Conservation (phyloP, 2,888 invertebrate genomes). For the Cyclophora albipunctata region DNA sequence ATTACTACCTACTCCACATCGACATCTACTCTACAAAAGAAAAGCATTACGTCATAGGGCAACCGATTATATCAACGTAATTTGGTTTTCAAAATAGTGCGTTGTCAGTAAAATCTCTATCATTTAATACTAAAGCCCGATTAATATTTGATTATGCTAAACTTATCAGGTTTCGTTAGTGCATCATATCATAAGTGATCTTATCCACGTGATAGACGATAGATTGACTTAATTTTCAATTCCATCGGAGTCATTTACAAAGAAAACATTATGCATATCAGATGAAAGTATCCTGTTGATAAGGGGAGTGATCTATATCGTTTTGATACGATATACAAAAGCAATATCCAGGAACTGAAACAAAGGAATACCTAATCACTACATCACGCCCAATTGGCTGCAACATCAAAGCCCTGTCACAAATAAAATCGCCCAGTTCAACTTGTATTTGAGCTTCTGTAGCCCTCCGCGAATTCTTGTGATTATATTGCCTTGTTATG, state of each 20-base stretch:
- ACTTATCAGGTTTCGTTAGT: too few species aligned
- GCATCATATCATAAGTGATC: too few species aligned
- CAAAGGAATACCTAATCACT: constrained; percentile 12
- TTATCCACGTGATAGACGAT: too few species aligned
- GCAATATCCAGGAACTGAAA: background rate
- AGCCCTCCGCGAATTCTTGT: constrained; percentile 33
- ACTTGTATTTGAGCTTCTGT: constrained; percentile 9
- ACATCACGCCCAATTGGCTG: constrained; percentile 12
- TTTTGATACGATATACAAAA: too few species aligned
- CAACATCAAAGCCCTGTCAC: constrained; percentile 11
- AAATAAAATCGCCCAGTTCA: constrained; percentile 15
- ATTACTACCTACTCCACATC: constrained; percentile 45
- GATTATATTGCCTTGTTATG: constrained; percentile 39
- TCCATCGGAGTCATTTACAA: too few species aligned
- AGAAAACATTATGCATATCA: too few species aligned
- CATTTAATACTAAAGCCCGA: too few species aligned
- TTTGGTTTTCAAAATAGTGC: constrained; percentile 4
- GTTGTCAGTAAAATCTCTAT: too few species aligned
- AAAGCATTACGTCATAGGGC: constrained; percentile 34
- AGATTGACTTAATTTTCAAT: too few species aligned
- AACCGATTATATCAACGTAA: background rate
- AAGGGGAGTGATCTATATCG: too few species aligned
- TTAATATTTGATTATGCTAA: too few species aligned
- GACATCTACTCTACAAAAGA: constrained; percentile 35
- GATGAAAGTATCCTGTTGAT: too few species aligned